A percentile compares a stretch with the other conserved stretches of the same genome.
Evolutionary conservation across 2,113 vertebrate species (phyloP).

Genomic region (Trichechus manatus): DNA sequence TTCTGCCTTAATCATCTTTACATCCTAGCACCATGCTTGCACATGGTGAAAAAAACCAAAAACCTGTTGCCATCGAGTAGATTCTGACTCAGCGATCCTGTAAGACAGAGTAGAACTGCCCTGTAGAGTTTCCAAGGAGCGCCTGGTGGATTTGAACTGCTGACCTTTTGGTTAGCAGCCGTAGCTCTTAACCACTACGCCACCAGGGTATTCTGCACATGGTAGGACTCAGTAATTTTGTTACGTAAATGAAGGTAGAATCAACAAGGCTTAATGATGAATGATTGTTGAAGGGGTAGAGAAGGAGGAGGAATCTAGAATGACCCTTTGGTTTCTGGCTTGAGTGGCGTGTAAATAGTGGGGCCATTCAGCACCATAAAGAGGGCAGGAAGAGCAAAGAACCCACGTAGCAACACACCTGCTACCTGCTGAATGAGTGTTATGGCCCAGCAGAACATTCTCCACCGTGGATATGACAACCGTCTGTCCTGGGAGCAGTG

Average conservation of each 20-base stretch:
- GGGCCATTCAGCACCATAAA: background rate
- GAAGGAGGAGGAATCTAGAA: background rate
- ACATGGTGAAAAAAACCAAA: too few relatives aligned
- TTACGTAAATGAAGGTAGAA: background rate
- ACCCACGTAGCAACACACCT: background rate
- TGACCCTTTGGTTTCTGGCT: background rate
- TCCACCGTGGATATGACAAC: background rate
- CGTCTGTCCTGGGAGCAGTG: background rate
- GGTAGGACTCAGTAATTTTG: background rate
- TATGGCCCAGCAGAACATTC: background rate
- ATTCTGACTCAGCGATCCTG: too few relatives aligned
- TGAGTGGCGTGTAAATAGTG: background rate
- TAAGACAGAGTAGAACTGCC: too few relatives aligned
- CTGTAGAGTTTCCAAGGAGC: too few relatives aligned
- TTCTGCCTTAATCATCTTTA: background rate
- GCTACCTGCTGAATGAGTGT: background rate
- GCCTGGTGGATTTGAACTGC: too few relatives aligned
- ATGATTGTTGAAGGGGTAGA: background rate
- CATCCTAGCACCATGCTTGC: background rate
- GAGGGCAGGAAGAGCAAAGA: too few relatives aligned
- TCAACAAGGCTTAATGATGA: background rate
- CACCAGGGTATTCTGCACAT: too few relatives aligned
- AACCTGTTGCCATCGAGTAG: too few relatives aligned
- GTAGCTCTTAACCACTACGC: too few relatives aligned
- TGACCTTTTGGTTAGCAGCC: too few relatives aligned